Percentiles rank a stretch among this genome's conserved stretches.
Evolutionary conservation across 2,113 vertebrate species (phyloP).

Genomic region (Rhinoderma darwinii): DNA sequence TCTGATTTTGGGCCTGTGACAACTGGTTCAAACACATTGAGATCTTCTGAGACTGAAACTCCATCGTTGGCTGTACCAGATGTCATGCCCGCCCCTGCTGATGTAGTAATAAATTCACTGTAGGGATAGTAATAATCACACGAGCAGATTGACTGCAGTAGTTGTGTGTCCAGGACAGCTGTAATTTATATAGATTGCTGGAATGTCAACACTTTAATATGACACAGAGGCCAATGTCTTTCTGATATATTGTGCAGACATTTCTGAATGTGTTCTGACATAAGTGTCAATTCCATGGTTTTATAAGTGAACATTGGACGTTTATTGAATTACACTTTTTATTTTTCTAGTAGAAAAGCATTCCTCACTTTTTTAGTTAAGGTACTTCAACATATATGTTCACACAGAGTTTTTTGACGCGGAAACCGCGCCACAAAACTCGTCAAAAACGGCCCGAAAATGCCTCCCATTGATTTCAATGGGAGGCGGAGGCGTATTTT

Average conservation of each 20-base stretch:
- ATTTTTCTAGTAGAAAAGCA: background rate
- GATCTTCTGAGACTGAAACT: background rate
- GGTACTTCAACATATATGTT: background rate
- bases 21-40: background rate
- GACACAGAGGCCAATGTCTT: background rate
- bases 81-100: background rate
- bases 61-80: background rate
- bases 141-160: background rate
- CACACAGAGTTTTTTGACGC: too few species aligned
- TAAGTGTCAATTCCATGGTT: background rate
- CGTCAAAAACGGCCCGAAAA: too few species aligned
- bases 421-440: too few species aligned
- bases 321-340: background rate
- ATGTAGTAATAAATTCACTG: background rate
- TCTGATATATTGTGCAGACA: slow-evolving; percentile 1
- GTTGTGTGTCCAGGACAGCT: background rate
- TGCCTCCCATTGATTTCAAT: too few species aligned
- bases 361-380: background rate
- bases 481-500: too few species aligned
- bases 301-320: background rate
- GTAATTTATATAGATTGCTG: background rate
- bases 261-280: background rate
- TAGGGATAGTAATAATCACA: background rate
- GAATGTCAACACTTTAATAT: slow-evolving; percentile 27
- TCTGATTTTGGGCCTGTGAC: background rate